These are phyloP conservation scores for Gortyna flavago DNA, from an alignment of 2,888 invertebrate genomes.

Conservation along the genomic window DNA sequence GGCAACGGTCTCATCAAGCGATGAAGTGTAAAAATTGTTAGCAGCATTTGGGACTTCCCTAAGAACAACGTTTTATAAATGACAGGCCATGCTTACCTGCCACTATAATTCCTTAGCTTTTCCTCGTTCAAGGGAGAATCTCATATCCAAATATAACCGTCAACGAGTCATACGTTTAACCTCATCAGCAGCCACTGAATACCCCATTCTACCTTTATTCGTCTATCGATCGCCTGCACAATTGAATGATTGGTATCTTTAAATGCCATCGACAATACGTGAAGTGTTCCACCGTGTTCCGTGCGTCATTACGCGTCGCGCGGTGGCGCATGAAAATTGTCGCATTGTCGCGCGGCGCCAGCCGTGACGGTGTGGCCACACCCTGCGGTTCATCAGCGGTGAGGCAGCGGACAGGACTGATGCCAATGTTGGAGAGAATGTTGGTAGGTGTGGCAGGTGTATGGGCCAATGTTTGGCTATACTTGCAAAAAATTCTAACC, in stretches of 20 bases:
- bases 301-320: slow-evolving; percentile 66
- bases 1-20: not conserved
- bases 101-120: not conserved
- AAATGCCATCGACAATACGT: slow-evolving; percentile 63
- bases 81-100: not conserved
- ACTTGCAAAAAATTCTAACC: too few relatives aligned
- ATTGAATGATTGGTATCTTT: slow-evolving; percentile 64
- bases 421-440: slow-evolving; percentile 30
- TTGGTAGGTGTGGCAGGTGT: slow-evolving; percentile 6
- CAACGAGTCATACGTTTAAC: slow-evolving; percentile 10
- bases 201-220: slow-evolving; percentile 38
- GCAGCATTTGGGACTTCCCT: not conserved
- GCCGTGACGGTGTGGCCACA: slow-evolving; percentile 76
- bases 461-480: slow-evolving; percentile 17
- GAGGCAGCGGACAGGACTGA: slow-evolving; percentile 40
- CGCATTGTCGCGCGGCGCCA: slow-evolving; percentile 74
- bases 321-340: slow-evolving; percentile 75
- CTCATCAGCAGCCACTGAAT: slow-evolving; percentile 41
- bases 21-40: not conserved
- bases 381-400: slow-evolving; percentile 71
- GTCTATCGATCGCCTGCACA: slow-evolving; percentile 55
- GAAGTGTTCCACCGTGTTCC: slow-evolving; percentile 66
- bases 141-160: not conserved
- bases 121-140: not conserved
- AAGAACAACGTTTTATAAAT: too few relatives aligned